phyloP scores from a whole-genome alignment of 2,797 vertebrate species.

The Betta splendens region DNA sequence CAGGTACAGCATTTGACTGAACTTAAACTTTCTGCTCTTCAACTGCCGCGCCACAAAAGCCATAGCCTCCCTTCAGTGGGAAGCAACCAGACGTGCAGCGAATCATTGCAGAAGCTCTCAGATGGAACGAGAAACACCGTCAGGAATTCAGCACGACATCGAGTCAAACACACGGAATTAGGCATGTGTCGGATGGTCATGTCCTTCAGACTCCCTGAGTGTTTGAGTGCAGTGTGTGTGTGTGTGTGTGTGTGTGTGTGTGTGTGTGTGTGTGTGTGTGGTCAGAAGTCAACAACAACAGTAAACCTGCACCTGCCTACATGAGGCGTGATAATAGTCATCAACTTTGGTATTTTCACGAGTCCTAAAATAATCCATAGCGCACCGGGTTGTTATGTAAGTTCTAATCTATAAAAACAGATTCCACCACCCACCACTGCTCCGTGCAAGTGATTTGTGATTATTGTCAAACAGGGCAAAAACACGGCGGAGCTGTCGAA shows the following conservation, averaged over 20 bases:
- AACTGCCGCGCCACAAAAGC: too few relatives aligned
- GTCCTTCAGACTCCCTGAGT: background rate
- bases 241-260: slow-evolving; percentile 19
- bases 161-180: too few relatives aligned
- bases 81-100: slow-evolving; percentile 1
- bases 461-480: slow-evolving; percentile 8
- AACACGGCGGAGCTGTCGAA: background rate
- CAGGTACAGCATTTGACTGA: too few relatives aligned
- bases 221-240: slow-evolving; percentile 18
- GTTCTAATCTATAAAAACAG: background rate
- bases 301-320: background rate
- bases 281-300: slow-evolving; percentile 26
- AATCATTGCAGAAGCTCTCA: background rate
- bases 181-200: too few relatives aligned
- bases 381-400: background rate
- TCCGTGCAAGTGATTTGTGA: background rate
- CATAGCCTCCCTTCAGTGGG: background rate
- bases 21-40: too few relatives aligned
- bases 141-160: too few relatives aligned
- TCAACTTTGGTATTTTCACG: background rate
- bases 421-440: background rate
- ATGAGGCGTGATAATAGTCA: background rate
- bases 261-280: slow-evolving; percentile 1
- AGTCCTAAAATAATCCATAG: background rate
- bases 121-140: too few relatives aligned